These are phyloP conservation scores for Gordius sp. DNA, from an alignment of 2,888 invertebrate species.

Conservation along the genomic window DNA sequence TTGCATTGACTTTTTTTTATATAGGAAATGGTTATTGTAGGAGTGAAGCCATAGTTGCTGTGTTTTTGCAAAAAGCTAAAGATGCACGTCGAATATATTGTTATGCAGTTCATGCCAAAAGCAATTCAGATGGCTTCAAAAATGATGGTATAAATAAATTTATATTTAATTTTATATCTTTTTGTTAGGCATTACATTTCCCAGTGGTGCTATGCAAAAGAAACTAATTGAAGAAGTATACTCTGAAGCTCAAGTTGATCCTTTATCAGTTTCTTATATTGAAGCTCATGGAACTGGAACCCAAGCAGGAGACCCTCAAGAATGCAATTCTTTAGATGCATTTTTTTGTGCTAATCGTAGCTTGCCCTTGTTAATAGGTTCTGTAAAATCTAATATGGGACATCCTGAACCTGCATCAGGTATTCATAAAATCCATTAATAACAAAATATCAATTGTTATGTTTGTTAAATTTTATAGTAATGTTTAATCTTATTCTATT, in stretches of 20 bases:
- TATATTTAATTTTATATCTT: constrained; percentile 1
- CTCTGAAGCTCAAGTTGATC: constrained; percentile 38
- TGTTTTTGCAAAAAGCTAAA: constrained; percentile 24
- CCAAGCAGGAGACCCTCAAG: constrained; percentile 90
- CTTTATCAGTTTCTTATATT: constrained; percentile 56
- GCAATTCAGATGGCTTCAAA: constrained; percentile 74
- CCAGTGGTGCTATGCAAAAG: constrained; percentile 41
- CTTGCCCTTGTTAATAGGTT: constrained; percentile 58
- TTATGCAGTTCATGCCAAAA: constrained; percentile 46
- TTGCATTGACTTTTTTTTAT: constrained; percentile 15
- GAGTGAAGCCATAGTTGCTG: constrained; percentile 26
- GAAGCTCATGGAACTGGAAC: constrained; percentile 98
- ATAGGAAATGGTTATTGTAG: constrained; percentile 26
- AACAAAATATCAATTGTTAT: not conserved
- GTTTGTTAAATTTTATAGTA: not conserved
- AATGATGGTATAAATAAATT: constrained; percentile 39
- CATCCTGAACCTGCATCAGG: constrained; percentile 58
- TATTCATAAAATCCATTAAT: constrained; percentile 23
- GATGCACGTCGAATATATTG: constrained; percentile 25
- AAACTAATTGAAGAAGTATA: constrained; percentile 46
- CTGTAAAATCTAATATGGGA: constrained; percentile 94
- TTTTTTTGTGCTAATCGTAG: constrained; percentile 57
- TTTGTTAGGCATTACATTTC: constrained; percentile 30
- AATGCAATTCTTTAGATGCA: constrained; percentile 71
- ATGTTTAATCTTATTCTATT: constrained; percentile 35